Base-by-base conservation (phyloP, 2,797 vertebrate genomes). In the Xenopus petersii region DNA sequence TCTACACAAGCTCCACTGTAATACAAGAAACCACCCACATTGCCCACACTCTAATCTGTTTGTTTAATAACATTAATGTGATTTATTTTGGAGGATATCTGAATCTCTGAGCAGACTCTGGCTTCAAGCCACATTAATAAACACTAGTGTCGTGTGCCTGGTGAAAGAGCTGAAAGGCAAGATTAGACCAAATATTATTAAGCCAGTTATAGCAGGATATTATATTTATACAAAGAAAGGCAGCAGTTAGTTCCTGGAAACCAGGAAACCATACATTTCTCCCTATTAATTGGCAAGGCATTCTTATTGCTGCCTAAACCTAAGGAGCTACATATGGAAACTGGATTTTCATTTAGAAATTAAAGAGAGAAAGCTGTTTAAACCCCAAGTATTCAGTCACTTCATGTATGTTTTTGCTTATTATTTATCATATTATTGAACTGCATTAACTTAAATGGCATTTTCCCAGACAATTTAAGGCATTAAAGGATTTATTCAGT, bases 11-110 rank as follows among this genome's bases (percentile, higher is more conserved):
- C 46, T 26, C 21, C 42, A 64, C 70, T 58, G 58, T 69, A 68
- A 63, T 30, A 54, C 58, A 26, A 49, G 10, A 59, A 49, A 73
- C 64, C 76, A 78, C 66, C 71, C 76, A 78, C 71, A 54, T 70
- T 10, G 51, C 60, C 71, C 71, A 73, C 71, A 26, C 60, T 69
- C 12, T 73, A 78, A 73, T 73, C 76, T 78, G 71, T 79, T 0
- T 74, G 80, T 80, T 81, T 79, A 13, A 10, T 79, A 67, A 61
- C 75, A 73, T 56, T 75, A 67, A 71, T 70, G 72, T 77, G 46
- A 80, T 70, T 73, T 75, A 64, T 74, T 54, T 62, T 75, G 49
- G 73, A 46, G 51, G 33, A 12, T 47, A 73, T 74, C 47, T 58
- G 73, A 75, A 65, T 78, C 81, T 82, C 64, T 77, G 42, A 59